Evolutionary conservation across 2,797 vertebrate species (phyloP).

Genomic region (Protosalanx chinensis): DNA sequence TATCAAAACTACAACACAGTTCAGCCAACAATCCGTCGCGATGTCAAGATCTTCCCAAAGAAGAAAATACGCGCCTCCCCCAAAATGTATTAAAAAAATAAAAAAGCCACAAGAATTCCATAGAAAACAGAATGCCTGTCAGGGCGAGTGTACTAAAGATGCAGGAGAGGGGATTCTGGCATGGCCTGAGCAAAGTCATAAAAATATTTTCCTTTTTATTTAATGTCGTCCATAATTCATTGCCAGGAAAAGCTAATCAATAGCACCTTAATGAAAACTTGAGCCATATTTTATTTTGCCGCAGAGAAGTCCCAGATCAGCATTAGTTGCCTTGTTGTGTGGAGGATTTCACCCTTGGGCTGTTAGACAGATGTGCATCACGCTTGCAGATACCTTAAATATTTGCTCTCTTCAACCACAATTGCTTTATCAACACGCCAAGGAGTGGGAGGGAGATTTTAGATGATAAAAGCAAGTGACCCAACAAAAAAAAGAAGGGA

Average conservation of each 20-base stretch:
- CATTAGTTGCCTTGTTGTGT: slow-evolving; percentile 85
- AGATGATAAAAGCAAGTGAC: slow-evolving; percentile 54
- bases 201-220: slow-evolving; percentile 99
- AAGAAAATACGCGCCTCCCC: slow-evolving; percentile 23
- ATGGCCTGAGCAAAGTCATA: slow-evolving; percentile 94
- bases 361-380: slow-evolving; percentile 80
- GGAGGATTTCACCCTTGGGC: slow-evolving; percentile 75
- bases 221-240: slow-evolving; percentile 99
- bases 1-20: not conserved
- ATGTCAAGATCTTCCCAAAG: slow-evolving; percentile 31
- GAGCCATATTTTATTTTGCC: slow-evolving; percentile 98
- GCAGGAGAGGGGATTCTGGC: slow-evolving; percentile 73
- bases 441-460: slow-evolving; percentile 56
- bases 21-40: not conserved
- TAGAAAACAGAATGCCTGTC: slow-evolving; percentile 73
- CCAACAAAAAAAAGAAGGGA: slow-evolving; percentile 32
- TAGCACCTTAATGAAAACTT: slow-evolving; percentile 99
- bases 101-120: slow-evolving; percentile 71
- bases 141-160: slow-evolving; percentile 64
- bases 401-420: slow-evolving; percentile 71
- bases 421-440: slow-evolving; percentile 68
- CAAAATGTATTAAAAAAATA: not conserved
- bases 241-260: slow-evolving; percentile 99
- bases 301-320: slow-evolving; percentile 93
- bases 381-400: slow-evolving; percentile 77